phyloP scores from a whole-genome alignment of 2,888 invertebrate genomes.

The Mellilla xanthometata region DNA sequence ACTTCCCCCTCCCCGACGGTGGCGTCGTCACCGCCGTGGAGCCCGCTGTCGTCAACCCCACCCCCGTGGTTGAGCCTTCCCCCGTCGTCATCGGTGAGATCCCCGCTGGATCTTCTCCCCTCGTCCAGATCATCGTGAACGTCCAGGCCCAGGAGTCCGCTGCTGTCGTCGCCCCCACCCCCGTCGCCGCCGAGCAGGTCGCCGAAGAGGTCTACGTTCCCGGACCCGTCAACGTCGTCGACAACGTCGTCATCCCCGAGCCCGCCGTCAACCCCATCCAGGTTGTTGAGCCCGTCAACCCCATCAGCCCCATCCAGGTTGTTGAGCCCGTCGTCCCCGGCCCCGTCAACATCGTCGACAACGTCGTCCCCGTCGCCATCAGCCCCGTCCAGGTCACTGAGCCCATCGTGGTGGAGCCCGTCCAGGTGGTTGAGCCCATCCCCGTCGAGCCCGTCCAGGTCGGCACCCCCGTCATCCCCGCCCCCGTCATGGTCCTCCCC shows the following conservation, averaged over 20 bases:
- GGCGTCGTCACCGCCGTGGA: slow-evolving; percentile 23
- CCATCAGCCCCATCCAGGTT: slow-evolving; percentile 29
- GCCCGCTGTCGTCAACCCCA: slow-evolving; percentile 22
- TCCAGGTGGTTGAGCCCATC: no score
- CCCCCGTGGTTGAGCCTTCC: slow-evolving; percentile 29
- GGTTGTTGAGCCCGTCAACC: slow-evolving; percentile 26
- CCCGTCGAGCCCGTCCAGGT: no score
- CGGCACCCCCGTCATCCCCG: no score
- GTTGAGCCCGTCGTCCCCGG: slow-evolving; percentile 24
- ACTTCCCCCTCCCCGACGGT: slow-evolving; percentile 22
- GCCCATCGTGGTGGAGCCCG: slow-evolving; percentile 20
- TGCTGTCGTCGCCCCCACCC: no score
- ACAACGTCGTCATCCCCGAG: no score
- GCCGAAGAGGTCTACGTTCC: no score
- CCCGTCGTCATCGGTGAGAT: no score
- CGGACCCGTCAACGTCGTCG: slow-evolving; percentile 10
- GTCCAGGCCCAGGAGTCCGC: no score
- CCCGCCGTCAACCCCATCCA: slow-evolving; percentile 15
- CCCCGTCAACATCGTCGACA: slow-evolving; percentile 25
- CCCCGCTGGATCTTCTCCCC: no score
- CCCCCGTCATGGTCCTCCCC: no score
- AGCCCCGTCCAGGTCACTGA: slow-evolving; percentile 15
- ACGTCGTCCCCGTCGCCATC: slow-evolving; percentile 12
- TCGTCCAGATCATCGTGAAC: no score
- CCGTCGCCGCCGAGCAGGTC: no score